These are phyloP conservation scores for Microplitis manilae DNA, from an alignment of 2,888 invertebrate species.

Conservation along the genomic window DNA sequence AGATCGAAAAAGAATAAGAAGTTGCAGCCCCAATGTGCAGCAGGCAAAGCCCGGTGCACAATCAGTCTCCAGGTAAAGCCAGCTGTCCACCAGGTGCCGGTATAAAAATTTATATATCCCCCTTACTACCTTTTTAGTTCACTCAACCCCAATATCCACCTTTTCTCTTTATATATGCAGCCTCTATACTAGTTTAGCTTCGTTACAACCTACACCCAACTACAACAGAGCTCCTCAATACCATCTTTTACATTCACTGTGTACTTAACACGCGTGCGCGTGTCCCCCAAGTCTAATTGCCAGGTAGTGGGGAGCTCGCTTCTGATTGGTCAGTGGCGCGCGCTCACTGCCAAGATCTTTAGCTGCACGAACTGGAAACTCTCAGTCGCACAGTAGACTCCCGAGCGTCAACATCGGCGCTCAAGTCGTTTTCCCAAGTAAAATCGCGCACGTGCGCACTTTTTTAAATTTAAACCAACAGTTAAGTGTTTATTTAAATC, in stretches of 20 bases:
- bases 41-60: slow-evolving; percentile 53
- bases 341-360: slow-evolving; percentile 66
- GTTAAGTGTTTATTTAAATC: background rate
- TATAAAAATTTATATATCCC: background rate
- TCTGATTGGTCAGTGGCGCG: slow-evolving; percentile 67
- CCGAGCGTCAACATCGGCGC: slow-evolving; percentile 49
- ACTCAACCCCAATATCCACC: slow-evolving; percentile 41
- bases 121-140: slow-evolving; percentile 49
- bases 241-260: background rate
- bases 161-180: slow-evolving; percentile 29
- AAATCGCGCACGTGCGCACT: background rate
- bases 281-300: background rate
- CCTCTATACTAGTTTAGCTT: slow-evolving; percentile 8
- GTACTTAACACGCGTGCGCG: slow-evolving; percentile 10
- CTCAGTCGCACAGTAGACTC: slow-evolving; percentile 68
- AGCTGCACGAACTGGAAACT: slow-evolving; percentile 57
- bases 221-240: slow-evolving; percentile 10
- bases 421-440: slow-evolving; percentile 13
- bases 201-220: background rate
- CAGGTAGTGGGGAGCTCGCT: slow-evolving; percentile 37
- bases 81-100: slow-evolving; percentile 68
- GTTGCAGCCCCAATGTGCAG: slow-evolving; percentile 30
- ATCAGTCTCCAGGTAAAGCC: slow-evolving; percentile 65
- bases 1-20: slow-evolving; percentile 14
- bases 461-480: background rate